Evolutionary conservation across 1,140 invertebrate species (phyloP), one percentile per base, ranked within the genome.

Genomic region (Apocrypta bakeri): DNA sequence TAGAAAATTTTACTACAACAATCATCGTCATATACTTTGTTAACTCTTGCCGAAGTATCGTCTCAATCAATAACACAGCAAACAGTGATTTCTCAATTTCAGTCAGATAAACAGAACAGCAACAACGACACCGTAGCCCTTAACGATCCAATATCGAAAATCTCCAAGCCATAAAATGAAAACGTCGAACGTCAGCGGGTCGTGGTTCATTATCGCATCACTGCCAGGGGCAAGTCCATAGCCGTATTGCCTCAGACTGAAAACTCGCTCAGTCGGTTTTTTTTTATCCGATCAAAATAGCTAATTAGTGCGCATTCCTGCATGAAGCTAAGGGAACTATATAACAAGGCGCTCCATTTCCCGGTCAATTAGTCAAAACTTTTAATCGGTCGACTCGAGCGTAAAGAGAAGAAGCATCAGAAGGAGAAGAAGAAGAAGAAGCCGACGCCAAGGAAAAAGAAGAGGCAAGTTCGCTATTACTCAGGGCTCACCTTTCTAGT

Each of bases 281-380:
- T 64, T 81, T 31, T 74, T 63, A 69, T 72, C 24, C 12, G 74
- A 82, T 69, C 66, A 37, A 61, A 73, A 79, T 80, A 78, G 40
- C 27, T 78, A 84, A 83, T 68, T 79, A 75, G 24, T 37, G 42
- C 17, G 27, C 24, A 68, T 68, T 42, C 40, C 29, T 33, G 64
- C 24, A 27, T 66, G 63, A 66, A n/a, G 21, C 48, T 17, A 17
- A 9, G 21, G 68, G 56, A 33, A 71, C 33, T 17, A 0, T 76
- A 76, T 71, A 75, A 80, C 72, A 76, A 63, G 77, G 17, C 73
- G 63, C 33, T 81, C 48, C 48, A 84, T 84, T 84, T 81, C 48
- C 56, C 74, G 79, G 73, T 84, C 79, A 84, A 84, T 84, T 84
- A 84, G 78, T 84, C 79, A 84, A 84, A 84, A 84, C 79, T 81